Percentiles rank a stretch among this genome's conserved stretches.
These are phyloP conservation scores for Cynaeus angustus DNA, from an alignment of 2,888 invertebrate genomes.

Conservation along the genomic window DNA sequence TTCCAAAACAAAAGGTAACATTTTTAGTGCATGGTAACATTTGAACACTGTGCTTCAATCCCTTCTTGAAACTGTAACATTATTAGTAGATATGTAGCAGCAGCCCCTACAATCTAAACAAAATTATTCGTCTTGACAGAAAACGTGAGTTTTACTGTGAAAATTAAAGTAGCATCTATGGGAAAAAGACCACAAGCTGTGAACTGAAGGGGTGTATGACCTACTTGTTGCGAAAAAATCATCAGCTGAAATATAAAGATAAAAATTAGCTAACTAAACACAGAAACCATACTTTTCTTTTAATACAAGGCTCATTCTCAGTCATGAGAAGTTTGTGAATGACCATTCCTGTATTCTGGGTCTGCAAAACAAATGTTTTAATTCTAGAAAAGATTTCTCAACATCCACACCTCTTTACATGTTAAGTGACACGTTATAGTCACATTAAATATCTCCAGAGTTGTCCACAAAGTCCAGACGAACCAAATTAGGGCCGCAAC, in stretches of 20 bases:
- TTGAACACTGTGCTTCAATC: constrained; percentile 62
- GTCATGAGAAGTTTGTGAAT: constrained; percentile 56
- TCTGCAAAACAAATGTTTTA: constrained; percentile 53
- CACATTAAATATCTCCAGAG: constrained; percentile 52
- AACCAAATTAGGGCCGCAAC: constrained; percentile 51
- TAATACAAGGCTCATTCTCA: constrained; percentile 37
- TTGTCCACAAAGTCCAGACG: constrained; percentile 50
- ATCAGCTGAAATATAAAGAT: constrained; percentile 56
- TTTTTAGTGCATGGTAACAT: constrained; percentile 17
- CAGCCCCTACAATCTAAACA: constrained; percentile 67
- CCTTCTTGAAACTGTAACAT: constrained; percentile 71
- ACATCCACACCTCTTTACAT: constrained; percentile 50
- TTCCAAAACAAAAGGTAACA: constrained; percentile 41
- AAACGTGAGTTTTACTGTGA: constrained; percentile 54
- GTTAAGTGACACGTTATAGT: constrained; percentile 56
- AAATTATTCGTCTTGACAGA: not conserved
- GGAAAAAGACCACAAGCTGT: constrained; percentile 60
- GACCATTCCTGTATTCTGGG: constrained; percentile 53
- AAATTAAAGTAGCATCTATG: constrained; percentile 59
- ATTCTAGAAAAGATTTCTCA: not conserved
- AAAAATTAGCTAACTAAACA: constrained; percentile 8
- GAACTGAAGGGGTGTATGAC: constrained; percentile 57
- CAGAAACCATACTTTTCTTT: constrained; percentile 39
- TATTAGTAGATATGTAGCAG: constrained; percentile 71
- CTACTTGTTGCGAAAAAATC: constrained; percentile 61